Evolutionary conservation across 1,140 invertebrate genomes (phyloP), one percentile per base, ranked within the genome.

Genomic region (Brachionus angularis): DNA sequence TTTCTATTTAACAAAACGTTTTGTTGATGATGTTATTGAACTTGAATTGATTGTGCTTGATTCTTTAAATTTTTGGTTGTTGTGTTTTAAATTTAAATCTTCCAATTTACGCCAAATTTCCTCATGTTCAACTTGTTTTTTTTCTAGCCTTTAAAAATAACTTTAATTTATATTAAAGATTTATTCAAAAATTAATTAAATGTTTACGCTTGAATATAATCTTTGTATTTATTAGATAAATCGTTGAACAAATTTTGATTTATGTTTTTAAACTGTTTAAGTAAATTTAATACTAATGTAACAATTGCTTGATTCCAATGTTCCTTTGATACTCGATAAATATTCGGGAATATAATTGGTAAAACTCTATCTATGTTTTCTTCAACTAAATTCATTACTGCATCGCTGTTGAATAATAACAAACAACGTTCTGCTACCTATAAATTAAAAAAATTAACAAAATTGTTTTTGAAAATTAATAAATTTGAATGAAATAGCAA

Each of bases 291-390:
- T 12, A 67, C 62, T 31, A 67, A 27, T 29, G 62, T 50, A 12
- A 67, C 62, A 34, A 67, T 67, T 25, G 62, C 42, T 85, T 98
- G 97, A 84, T 98, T 98, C 96, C 96, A 99, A 82, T 99, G 96
- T 77, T 90, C 91, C 82, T 97, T 95, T 18, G 92, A 95, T 82
- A 94, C 96, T 76, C 89, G 89, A 82, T 97, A 97, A 72, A 98
- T 84, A 73, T 93, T 89, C 50, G 95, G 93, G 84, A 95, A 96
- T 92, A 91, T 86, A 72, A 98, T 91, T 33, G 81, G 81, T 55
- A 83, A 75, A 71, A 83, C 76, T 29, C 76, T 74, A 29, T 75
- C 73, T 25, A 77, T 79, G 74, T 83, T 84, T 73, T 84, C 84
- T 74, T 82, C 82, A 70, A 85, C 83, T 72, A 85, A 77, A 74